A percentile compares a stretch with the other conserved stretches of the same genome.
Evolutionary conservation across 2,113 vertebrate species (phyloP).

Genomic region (Cavia aperea): DNA sequence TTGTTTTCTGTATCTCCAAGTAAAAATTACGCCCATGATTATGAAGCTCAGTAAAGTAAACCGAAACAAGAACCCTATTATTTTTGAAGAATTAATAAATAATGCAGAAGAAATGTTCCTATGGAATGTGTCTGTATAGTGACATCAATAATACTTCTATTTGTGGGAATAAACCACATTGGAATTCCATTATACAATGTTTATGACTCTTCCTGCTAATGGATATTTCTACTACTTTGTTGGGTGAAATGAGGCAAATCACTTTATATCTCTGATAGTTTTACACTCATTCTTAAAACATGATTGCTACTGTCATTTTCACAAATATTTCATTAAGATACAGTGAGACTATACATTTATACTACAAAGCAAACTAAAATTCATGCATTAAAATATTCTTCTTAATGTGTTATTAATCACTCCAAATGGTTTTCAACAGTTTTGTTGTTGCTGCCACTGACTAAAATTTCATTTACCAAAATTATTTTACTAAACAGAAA

Average conservation of each 20-base stretch:
- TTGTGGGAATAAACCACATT: background rate
- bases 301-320: background rate
- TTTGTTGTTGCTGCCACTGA: background rate
- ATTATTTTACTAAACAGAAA: background rate
- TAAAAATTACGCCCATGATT: background rate
- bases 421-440: background rate
- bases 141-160: background rate
- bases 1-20: slow-evolving; percentile 2
- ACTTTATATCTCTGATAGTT: background rate
- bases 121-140: background rate
- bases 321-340: background rate
- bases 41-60: background rate
- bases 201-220: background rate
- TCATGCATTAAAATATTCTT: background rate
- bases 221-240: background rate
- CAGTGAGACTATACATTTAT: background rate
- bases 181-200: background rate
- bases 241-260: background rate
- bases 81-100: background rate
- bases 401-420: background rate
- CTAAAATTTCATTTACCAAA: background rate
- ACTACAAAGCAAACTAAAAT: background rate
- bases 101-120: background rate
- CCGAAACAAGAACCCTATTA: background rate
- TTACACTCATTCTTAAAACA: background rate